Percentiles rank a stretch among this genome's conserved stretches.
Evolutionary conservation across 2,113 vertebrate species (phyloP).

Genomic region (Callithrix jacchus): DNA sequence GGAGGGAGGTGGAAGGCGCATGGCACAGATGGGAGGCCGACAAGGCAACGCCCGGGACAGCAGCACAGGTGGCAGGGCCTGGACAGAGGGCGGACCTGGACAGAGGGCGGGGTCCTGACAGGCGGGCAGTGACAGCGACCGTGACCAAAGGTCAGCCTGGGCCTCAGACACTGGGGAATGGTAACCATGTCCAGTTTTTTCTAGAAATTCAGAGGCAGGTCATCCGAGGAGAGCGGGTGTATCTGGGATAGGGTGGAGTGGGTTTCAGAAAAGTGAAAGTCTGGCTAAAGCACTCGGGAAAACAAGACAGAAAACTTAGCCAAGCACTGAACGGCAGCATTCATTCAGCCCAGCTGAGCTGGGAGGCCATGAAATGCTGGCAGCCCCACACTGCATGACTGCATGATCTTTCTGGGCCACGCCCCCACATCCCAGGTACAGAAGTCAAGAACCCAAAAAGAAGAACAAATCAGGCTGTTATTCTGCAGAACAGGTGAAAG

Average conservation of each 20-base stretch:
- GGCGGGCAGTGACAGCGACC: accelerated
- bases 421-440: neutral
- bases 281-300: constrained; percentile 36
- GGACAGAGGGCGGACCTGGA: neutral
- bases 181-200: neutral
- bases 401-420: neutral
- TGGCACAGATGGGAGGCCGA: neutral
- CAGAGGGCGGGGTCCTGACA: neutral
- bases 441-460: neutral
- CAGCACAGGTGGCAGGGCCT: accelerated
- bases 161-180: neutral
- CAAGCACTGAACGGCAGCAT: neutral
- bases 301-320: neutral
- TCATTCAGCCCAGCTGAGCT: neutral
- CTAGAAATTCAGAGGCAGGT: constrained; percentile 25
- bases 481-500: neutral
- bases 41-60: neutral
- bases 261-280: constrained; percentile 50
- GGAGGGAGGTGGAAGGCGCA: neutral
- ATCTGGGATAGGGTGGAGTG: constrained; percentile 24
- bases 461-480: neutral
- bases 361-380: neutral
- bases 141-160: neutral
- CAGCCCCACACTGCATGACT: neutral
- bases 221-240: constrained; percentile 49